Conservation (phyloP, 2,797 vertebrate genomes). For the Sebastes matsubarae region DNA sequence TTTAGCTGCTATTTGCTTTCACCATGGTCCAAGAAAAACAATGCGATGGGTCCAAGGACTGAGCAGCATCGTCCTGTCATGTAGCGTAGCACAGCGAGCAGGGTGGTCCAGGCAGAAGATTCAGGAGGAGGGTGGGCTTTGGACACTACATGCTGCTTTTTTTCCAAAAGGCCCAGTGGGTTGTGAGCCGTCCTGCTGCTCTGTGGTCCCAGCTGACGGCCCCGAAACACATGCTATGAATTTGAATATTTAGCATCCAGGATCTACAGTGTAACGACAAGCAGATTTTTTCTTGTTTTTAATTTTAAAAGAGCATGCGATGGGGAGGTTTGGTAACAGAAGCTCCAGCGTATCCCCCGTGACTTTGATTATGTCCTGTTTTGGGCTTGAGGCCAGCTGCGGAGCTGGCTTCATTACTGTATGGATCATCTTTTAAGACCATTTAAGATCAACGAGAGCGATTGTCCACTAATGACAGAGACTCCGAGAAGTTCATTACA, state of each 20-base stretch:
- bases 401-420: conserved; percentile 83
- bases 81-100: conserved; percentile 84
- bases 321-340: conserved; percentile 43
- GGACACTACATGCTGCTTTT: conserved; percentile 59
- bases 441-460: conserved; percentile 82
- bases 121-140: conserved; percentile 59
- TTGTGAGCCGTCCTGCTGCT: conserved; percentile 57
- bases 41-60: conserved; percentile 89
- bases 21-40: conserved; percentile 98
- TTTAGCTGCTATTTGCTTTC: conserved; percentile 98
- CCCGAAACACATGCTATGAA: conserved; percentile 61
- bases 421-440: conserved; percentile 88
- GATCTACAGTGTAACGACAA: conserved; percentile 46
- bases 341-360: conserved; percentile 50
- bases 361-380: conserved; percentile 78
- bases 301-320: conserved; percentile 15
- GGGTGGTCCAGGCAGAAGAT: conserved; percentile 89
- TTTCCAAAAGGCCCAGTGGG: conserved; percentile 56
- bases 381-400: conserved; percentile 75
- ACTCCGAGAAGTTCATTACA: conserved; percentile 80
- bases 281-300: conserved; percentile 34
- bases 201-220: conserved; percentile 54
- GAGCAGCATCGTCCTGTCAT: conserved; percentile 90
- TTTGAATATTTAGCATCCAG: conserved; percentile 61
- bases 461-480: conserved; percentile 69